Percentiles rank a stretch among this genome's conserved stretches.
phyloP scores from a whole-genome alignment of 1,140 invertebrate genomes.

The Amyelois transitella region DNA sequence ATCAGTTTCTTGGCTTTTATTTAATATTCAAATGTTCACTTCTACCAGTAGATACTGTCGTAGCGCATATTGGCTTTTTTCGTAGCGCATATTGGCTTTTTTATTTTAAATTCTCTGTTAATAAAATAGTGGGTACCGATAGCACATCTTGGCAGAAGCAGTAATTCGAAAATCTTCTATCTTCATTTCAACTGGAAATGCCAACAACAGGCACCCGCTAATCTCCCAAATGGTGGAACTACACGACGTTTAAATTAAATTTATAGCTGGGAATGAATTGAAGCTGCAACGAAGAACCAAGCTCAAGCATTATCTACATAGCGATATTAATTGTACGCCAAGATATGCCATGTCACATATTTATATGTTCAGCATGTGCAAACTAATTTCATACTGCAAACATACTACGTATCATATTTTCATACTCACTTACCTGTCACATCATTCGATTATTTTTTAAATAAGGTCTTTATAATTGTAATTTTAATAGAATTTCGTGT shows the following conservation, averaged over 20 bases:
- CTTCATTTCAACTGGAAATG: slow-evolving; percentile 13
- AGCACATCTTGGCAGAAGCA: neutral
- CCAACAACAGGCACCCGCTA: slow-evolving; percentile 37
- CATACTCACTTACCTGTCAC: no score
- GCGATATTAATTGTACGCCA: slow-evolving; percentile 1
- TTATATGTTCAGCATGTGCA: no score
- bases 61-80: no score
- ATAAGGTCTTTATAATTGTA: neutral
- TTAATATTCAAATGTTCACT: no score
- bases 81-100: no score
- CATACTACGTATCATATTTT: no score
- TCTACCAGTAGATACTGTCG: no score
- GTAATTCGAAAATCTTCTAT: neutral
- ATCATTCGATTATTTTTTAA: neutral
- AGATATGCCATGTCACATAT: neutral
- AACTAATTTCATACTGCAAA: no score
- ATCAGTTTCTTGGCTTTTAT: no score
- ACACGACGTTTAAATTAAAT: slow-evolving; percentile 30
- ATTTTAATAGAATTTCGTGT: neutral
- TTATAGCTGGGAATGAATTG: slow-evolving; percentile 32
- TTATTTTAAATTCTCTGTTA: neutral
- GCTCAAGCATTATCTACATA: neutral
- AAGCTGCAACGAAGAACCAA: slow-evolving; percentile 13
- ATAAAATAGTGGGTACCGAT: slow-evolving; percentile 28
- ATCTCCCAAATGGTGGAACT: slow-evolving; percentile 32